Evolutionary conservation across 2,797 vertebrate genomes (phyloP), one percentile per base, ranked within the genome.

Genomic region (Sebastes minor): DNA sequence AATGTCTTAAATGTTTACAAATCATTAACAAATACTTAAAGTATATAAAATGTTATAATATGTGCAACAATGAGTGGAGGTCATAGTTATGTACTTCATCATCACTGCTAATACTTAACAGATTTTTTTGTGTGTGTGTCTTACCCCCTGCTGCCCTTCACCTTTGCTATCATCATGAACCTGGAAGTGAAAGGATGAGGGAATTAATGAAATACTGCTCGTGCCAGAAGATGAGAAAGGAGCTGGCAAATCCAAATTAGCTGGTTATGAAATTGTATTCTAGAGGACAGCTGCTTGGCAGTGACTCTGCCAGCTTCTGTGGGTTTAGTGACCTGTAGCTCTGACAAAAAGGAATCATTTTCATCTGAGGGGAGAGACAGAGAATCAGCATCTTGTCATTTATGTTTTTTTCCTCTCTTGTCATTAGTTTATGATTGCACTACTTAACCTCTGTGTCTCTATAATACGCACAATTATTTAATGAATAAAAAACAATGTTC

Each of bases 171-270:
- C 53, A 55, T 81, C 66, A 56, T 73, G 46, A 88, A 93, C 91
- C 82, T 92, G 89, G 91, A 91, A 92, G 90, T 92, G 91, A 94
- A 92, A 93, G 91, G 68, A 81, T 71, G 65, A 86, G 80, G 59
- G 61, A 82, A 89, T 92, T 91, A 88, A 91, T 93, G 89, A 89
- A 91, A 92, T 91, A 33, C 78, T 78, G 80, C 86, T 90, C 89
- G 92, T 90, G 75, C 87, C 85, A 80, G 82, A 59, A 90, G 87
- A 94, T 89, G 82, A 92, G 90, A 91, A 79, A 87, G 67, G 71
- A 89, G 80, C 74, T 79, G 80, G 80, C 68, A 88, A 88, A 85
- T 90, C 89, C 78, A 88, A 86, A 91, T 90, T 89, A 90, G 87
- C 86, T 89, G 82, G 82, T 81, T 90, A 83, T 88, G 86, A 92